Conservation (phyloP, 2,888 invertebrate species). For the Parapristionchus giblindavisi region DNA sequence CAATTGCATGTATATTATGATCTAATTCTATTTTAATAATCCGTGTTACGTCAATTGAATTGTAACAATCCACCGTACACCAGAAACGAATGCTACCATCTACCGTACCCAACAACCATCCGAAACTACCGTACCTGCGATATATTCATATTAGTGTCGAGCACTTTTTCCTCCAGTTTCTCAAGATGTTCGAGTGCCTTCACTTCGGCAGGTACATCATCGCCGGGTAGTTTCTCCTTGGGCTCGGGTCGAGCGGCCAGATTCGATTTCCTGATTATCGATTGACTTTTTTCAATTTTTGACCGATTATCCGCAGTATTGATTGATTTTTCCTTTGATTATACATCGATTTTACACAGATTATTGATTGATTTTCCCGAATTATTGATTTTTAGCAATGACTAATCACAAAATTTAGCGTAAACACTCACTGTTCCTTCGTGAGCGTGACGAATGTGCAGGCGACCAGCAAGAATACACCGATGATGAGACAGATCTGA, state of each 20-base stretch:
- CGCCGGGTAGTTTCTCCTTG: constrained; percentile 20
- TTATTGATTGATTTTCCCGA: too few relatives aligned
- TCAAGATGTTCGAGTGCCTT: constrained; percentile 53
- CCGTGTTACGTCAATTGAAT: too few relatives aligned
- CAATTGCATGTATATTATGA: too few relatives aligned
- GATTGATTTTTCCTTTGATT: background rate
- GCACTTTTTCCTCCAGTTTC: constrained; percentile 53
- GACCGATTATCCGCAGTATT: background rate
- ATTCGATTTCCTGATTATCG: constrained; percentile 24
- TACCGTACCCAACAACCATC: background rate
- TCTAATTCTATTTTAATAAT: background rate
- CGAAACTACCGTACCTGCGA: constrained; percentile 44
- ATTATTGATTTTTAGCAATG: too few relatives aligned
- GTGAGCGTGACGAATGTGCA: constrained; percentile 86
- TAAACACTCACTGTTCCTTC: constrained; percentile 27
- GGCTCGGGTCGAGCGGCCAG: constrained; percentile 33
- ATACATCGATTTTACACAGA: background rate
- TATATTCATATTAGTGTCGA: constrained; percentile 59
- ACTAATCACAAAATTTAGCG: too few relatives aligned
- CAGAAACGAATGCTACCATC: background rate
- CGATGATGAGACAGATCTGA: constrained; percentile 82
- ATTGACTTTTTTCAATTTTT: background rate
- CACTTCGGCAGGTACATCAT: constrained; percentile 43
- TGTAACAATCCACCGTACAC: background rate
- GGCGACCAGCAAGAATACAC: constrained; percentile 86